Base-by-base conservation (phyloP, 2,113 vertebrate species). In the Saccopteryx bilineata region DNA sequence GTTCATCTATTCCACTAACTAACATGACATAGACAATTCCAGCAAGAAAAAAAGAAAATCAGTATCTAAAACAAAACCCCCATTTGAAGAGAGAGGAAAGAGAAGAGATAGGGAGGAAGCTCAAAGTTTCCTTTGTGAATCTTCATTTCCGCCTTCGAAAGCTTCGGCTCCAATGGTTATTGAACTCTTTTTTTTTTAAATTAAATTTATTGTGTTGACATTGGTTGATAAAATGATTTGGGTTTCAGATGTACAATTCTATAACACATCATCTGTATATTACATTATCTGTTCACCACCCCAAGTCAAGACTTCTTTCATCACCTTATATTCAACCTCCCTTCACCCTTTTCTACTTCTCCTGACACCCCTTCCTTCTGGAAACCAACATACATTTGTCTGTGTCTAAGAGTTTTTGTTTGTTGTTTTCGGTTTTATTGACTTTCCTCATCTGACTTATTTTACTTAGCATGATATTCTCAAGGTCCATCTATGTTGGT, bases 1-100 rank as follows among this genome's bases (percentile, higher is more conserved):
- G 80, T 71, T 92, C 95, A 91, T 83, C 72, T 50, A 21, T 69
- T 82, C 74, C 24, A 19, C 84, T 69, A 14, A 69, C 91, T 84
- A 61, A 71, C 63, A 81, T 97, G 74, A 72, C 24, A 12, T 15
- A 95, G 88, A 39, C 84, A 54, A 78, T 92, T 78, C 78, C 84
- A 60, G 71, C 0, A 13, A 93, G 56, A 75, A 80, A 87, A 81
- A 81, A 26, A 63, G 86, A 88, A 88, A 84, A 82, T 90, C 72
- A 24, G 54, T 68, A 5, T 21, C 63, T 11, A 52, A 83, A 93
- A 87, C 33, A 69, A 71, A 90, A 87, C 8, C 68, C 28, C n/a
- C 48, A 0, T 46, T 54, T 54, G 84, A 48, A 31, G 3, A 50
- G 58, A 56, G 61, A 84, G 23, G 33, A 8, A 65, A n/a, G 48